Percentiles rank a stretch among this genome's conserved stretches.
Evolutionary conservation across 35 echinoderm and acorn worm species (phyloP).

Genomic region (Amphiura filiformis): DNA sequence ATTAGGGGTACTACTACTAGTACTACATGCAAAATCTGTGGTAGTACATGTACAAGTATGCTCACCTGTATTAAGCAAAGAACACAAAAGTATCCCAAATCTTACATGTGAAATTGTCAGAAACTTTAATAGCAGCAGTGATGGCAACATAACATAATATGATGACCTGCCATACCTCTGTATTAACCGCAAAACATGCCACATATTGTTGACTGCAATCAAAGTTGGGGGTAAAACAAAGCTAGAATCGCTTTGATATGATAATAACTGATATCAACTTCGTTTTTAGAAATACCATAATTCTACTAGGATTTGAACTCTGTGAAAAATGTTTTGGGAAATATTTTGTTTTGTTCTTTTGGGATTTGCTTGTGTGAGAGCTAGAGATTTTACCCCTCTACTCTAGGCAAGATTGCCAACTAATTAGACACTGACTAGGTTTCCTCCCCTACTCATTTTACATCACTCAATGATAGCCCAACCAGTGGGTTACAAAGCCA

Average conservation of each 20-base stretch:
- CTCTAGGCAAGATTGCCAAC: background rate
- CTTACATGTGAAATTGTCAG: background rate
- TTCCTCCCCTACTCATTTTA: background rate
- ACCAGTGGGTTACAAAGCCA: background rate
- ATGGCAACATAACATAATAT: background rate
- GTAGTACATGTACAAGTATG: background rate
- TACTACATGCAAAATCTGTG: background rate
- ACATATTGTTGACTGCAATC: background rate
- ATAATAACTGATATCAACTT: background rate
- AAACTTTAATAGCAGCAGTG: background rate
- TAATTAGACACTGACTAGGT: background rate
- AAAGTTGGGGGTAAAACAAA: conserved; percentile 14
- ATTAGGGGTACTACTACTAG: no score
- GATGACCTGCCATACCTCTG: background rate
- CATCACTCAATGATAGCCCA: background rate
- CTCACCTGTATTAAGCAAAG: background rate
- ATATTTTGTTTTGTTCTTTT: background rate
- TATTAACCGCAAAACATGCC: background rate
- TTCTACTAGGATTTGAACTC: background rate
- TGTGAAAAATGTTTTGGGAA: background rate
- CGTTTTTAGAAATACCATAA: background rate
- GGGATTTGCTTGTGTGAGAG: background rate
- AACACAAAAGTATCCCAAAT: background rate
- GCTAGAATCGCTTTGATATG: background rate
- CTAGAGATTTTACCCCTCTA: background rate